These are phyloP conservation scores for Antheraea mylitta DNA, from an alignment of 1,140 invertebrate genomes.

Conservation along the genomic window DNA sequence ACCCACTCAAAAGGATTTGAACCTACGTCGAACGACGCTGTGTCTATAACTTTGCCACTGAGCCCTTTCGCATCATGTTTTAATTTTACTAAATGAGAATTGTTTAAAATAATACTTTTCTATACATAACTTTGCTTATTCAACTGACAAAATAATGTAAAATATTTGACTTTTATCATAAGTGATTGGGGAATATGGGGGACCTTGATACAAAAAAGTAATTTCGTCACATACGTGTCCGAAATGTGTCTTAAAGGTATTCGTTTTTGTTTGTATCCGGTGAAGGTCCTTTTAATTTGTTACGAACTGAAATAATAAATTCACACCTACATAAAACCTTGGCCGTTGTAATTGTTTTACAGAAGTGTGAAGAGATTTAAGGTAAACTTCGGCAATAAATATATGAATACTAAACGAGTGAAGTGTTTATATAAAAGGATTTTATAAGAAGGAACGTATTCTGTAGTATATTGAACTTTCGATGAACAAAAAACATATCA, in stretches of 20 bases:
- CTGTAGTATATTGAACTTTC: no score
- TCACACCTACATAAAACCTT: constrained; percentile 6
- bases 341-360: neutral
- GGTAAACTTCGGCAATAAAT: neutral
- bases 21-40: no score
- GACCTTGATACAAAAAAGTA: neutral
- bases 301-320: neutral
- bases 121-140: no score
- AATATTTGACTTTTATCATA: neutral
- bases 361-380: neutral
- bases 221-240: neutral
- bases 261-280: neutral
- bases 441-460: no score
- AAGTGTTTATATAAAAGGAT: neutral
- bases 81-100: no score
- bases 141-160: no score
- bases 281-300: constrained; percentile 13
- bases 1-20: no score
- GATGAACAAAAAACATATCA: no score
- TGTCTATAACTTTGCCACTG: no score
- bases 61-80: no score
- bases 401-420: neutral
- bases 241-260: constrained; percentile 1
- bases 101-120: no score
- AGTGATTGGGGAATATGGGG: neutral